phyloP scores from a whole-genome alignment of 2,888 invertebrate genomes.

The Timandra comae region DNA sequence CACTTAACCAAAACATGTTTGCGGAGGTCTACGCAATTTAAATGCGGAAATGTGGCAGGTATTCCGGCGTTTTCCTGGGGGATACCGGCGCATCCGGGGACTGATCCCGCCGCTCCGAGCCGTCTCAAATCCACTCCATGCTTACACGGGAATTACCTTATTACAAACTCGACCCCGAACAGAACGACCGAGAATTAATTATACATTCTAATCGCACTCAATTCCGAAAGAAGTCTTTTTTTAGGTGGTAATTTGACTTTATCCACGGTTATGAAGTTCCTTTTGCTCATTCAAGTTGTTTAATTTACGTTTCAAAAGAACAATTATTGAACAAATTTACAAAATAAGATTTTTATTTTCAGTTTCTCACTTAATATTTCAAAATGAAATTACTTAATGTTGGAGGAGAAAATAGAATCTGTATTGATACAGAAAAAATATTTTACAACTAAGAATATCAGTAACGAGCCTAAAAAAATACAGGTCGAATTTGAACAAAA shows the following conservation, averaged over 20 bases:
- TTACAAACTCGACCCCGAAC: slow-evolving; percentile 30
- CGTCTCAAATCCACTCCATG: slow-evolving; percentile 24
- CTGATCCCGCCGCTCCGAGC: slow-evolving; percentile 23
- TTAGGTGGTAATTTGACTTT: slow-evolving; percentile 10
- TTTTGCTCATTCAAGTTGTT: too few relatives aligned
- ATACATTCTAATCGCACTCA: slow-evolving; percentile 12
- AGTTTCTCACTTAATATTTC: too few relatives aligned
- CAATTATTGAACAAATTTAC: too few relatives aligned
- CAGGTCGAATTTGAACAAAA: slow-evolving; percentile 1
- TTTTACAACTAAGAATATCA: too few relatives aligned
- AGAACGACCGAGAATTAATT: slow-evolving; percentile 25
- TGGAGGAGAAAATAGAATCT: too few relatives aligned
- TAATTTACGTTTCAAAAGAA: too few relatives aligned
- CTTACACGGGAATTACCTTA: slow-evolving; percentile 36
- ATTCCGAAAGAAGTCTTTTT: slow-evolving; percentile 10
- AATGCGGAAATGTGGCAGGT: slow-evolving; percentile 48
- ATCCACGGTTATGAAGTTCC: too few relatives aligned
- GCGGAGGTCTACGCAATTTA: slow-evolving; percentile 46
- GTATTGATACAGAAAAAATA: too few relatives aligned
- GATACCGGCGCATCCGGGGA: slow-evolving; percentile 28
- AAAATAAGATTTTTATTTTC: too few relatives aligned
- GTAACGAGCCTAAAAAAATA: neutral
- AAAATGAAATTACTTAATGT: too few relatives aligned
- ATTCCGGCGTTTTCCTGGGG: slow-evolving; percentile 36
- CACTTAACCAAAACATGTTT: slow-evolving; percentile 34